A percentile compares a stretch with the other conserved stretches of the same genome.
These are phyloP conservation scores for Temnothorax longispinosus DNA, from an alignment of 1,140 invertebrate genomes.

Conservation along the genomic window DNA sequence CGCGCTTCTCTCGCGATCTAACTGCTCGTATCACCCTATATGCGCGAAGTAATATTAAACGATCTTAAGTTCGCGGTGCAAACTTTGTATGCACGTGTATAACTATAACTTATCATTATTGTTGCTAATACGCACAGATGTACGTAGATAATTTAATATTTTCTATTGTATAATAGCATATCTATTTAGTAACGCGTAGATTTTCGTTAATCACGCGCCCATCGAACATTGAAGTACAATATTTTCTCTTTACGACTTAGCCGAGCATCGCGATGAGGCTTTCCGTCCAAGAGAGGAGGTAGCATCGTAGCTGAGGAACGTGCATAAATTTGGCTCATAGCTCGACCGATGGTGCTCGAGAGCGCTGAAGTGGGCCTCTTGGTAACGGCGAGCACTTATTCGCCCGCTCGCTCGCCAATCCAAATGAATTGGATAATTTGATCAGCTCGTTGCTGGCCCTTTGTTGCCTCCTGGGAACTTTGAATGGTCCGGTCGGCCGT, in stretches of 20 bases:
- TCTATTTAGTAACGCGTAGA: background rate
- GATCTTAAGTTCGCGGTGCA: background rate
- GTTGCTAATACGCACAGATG: background rate
- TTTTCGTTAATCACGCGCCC: background rate
- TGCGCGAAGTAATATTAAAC: constrained; percentile 8
- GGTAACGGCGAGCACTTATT: constrained; percentile 80
- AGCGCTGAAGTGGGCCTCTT: constrained; percentile 73
- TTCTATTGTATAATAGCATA: background rate
- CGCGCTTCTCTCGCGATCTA: constrained; percentile 19
- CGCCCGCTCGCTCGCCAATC: constrained; percentile 84
- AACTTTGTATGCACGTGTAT: background rate
- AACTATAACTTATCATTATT: constrained; percentile 1
- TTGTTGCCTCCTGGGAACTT: constrained; percentile 86
- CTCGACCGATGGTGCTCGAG: constrained; percentile 71
- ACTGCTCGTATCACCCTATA: constrained; percentile 1
- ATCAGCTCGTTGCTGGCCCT: constrained; percentile 86
- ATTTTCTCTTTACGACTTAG: background rate
- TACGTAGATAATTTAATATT: background rate
- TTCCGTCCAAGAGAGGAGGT: background rate
- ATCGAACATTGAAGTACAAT: background rate
- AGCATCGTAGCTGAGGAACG: constrained; percentile 65
- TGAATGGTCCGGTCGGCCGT: constrained; percentile 84
- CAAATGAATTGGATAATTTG: constrained; percentile 86
- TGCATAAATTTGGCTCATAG: constrained; percentile 82
- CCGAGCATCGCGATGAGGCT: background rate